Base-by-base conservation (phyloP, 2,797 vertebrate genomes). In the Platalea minor region DNA sequence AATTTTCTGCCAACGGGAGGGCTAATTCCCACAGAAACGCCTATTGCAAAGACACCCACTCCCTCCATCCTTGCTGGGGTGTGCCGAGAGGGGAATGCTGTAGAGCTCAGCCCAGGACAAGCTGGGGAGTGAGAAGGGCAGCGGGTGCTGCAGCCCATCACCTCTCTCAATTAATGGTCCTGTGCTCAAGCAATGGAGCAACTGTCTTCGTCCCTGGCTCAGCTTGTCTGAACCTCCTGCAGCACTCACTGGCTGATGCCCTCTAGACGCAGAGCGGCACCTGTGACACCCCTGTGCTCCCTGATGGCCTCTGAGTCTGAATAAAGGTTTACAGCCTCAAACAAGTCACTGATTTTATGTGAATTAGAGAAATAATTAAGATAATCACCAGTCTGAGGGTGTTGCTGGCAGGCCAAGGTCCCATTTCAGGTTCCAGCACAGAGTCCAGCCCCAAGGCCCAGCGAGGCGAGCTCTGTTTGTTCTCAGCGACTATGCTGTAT, bases 21-120 rank as follows among this genome's bases (percentile, higher is more conserved):
- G 57, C 7, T 13, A 7, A 41, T 45, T 91, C 31, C 60, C 56
- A 33, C 12, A 41, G 69, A 37, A 72, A 45, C 1, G 1, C 12
- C 16, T 28, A 0, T 1, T 25, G 29, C 51, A 33, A 51, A 19
- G 61, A 46, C 29, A 45, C 10, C 11, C 13, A 1, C 26, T 33
- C 45, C 9, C 26, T 24, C 39, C 24, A 2, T 35, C 45, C 26
- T 54, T 1, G 2, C 57, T 54, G 53, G 5, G 8, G 3, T 12
- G 25, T 15, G 1, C 13, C 0, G 16, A 9, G 64, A 31, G 10
- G 24, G 25, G 37, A 23, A 2, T 0, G 0, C 4, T 46, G n/a
- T 5, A 53, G 48, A 41, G n/a, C 60, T 88, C 63, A 86, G 28
- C 19, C 54, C 64, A 2, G 72, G n/a, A 25, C 13, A 5, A 37